Percentiles rank a stretch among this genome's conserved stretches.
phyloP scores from a whole-genome alignment of 2,888 invertebrate species.

The Perithous albicinctus region DNA sequence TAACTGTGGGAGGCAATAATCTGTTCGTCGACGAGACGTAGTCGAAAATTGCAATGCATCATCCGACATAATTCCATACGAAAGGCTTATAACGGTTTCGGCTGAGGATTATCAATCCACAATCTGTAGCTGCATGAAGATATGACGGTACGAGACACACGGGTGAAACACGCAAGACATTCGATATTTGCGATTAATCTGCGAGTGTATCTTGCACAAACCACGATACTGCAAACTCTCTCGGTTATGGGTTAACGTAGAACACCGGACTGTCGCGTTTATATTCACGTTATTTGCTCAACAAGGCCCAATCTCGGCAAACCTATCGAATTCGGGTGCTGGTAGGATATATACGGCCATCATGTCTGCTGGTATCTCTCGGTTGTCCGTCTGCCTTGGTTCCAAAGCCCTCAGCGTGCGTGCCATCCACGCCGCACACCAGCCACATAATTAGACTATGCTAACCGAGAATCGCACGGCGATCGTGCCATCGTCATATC shows the following conservation, averaged over 20 bases:
- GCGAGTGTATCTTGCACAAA: constrained; percentile 37
- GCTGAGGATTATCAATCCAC: not conserved
- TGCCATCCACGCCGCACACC: not conserved
- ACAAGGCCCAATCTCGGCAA: constrained; percentile 56
- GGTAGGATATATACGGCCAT: not conserved
- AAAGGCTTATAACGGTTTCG: not conserved
- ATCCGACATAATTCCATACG: not conserved
- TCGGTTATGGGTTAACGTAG: too few species aligned
- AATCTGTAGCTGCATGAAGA: not conserved
- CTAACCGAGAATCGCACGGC: constrained; percentile 25
- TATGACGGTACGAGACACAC: not conserved
- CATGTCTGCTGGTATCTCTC: constrained; percentile 33
- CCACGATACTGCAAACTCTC: constrained; percentile 17
- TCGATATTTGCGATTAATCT: constrained; percentile 61
- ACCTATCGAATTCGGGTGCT: constrained; percentile 45
- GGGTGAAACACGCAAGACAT: constrained; percentile 38
- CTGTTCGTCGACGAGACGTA: too few species aligned
- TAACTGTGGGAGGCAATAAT: too few species aligned
- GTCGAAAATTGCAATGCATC: constrained; percentile 1
- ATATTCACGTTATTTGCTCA: constrained; percentile 59
- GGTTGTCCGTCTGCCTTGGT: not conserved
- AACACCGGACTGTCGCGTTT: not conserved
- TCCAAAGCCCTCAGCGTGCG: not conserved
- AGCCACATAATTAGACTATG: constrained; percentile 41
- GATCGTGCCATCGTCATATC: constrained; percentile 20